Evolutionary conservation across 2,888 invertebrate genomes (phyloP), one percentile per base, ranked within the genome.

Genomic region (Oligia latruncula): DNA sequence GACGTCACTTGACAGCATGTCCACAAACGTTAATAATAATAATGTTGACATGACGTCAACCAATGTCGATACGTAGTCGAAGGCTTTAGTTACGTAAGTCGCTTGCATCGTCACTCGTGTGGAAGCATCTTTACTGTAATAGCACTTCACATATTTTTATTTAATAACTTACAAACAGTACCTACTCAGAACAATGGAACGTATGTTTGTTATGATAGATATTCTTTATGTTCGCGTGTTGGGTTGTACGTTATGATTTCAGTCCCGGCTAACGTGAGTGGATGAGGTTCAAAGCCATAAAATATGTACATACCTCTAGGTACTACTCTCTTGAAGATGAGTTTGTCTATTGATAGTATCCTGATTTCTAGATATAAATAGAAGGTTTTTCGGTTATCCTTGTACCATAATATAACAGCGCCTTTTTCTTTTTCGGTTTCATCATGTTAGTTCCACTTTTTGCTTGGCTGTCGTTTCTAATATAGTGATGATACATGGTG

Each of bases 231-330:
- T 70, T 78, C n/a, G 60, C 76, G 71, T 77, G 71, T 75, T 58
- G 77, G 65, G 55, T 66, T 82, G 49, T 71, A 76, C 46, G 43
- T 74, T 78, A 81, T 75, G 74, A 84, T 87, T 74, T 74, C 71
- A 77, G 60, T 62, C 20, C 73, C 67, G 40, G 64, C 65, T 80
- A 77, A 75, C 72, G 13, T 74, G 46, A 77, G 83, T 80, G 77
- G 52, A 80, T 77, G 83, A 75, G 70, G 43, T n/a, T 78, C 43
- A 43, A 60, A 68, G 35, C 13, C 43, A 73, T 82, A 67, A 85
- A 82, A 82, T 82, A 85, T 85, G 55, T 62, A 77, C 4, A 43
- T 43, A 43, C 55, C 67, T 72, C 60, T 35, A 23, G 11, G 15
- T 71, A 78, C 46, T 52, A 55, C n/a, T 60, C 49, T 72, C 2